These are phyloP conservation scores for Micromussa lordhowensis DNA, from an alignment of 92 coral and sea anemone genomes.

Conservation along the genomic window DNA sequence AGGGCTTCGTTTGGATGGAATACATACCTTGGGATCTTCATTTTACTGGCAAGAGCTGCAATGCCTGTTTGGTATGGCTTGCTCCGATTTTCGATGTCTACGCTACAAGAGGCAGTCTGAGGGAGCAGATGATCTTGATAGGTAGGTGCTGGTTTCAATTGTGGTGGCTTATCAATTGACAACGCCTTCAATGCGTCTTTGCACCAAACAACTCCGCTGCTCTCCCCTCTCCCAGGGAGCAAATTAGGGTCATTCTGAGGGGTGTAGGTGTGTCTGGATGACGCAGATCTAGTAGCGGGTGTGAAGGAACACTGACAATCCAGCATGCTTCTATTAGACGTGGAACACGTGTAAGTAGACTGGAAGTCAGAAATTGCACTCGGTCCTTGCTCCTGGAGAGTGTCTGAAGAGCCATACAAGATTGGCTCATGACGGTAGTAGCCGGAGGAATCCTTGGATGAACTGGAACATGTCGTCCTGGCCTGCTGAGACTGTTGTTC, in stretches of 20 bases:
- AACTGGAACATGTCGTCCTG: not conserved
- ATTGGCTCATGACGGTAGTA: not conserved
- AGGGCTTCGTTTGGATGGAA: conserved; percentile 48
- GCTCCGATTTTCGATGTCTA: not conserved
- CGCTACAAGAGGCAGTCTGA: not conserved
- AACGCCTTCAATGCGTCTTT: conserved; percentile 2
- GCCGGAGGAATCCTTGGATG: not conserved
- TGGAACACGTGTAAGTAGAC: not conserved
- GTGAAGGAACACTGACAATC: not conserved
- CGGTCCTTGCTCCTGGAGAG: not conserved
- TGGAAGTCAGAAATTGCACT: not conserved
- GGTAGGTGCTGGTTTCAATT: not conserved
- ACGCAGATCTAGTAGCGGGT: not conserved
- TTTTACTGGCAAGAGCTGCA: conserved; percentile 14
- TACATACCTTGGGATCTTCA: conserved; percentile 41
- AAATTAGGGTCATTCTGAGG: not conserved
- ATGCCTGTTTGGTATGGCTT: not conserved
- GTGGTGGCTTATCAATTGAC: not conserved
- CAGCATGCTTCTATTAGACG: not conserved
- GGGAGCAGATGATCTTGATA: not conserved
- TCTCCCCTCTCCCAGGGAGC: conserved; percentile 1
- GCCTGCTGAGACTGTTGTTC: not conserved
- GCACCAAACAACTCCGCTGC: conserved; percentile 29
- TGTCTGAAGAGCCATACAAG: not conserved
- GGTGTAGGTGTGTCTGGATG: not conserved